Evolutionary conservation across 2,888 invertebrate genomes (phyloP), one percentile per base, ranked within the genome.

Genomic region (Carcina quercana): DNA sequence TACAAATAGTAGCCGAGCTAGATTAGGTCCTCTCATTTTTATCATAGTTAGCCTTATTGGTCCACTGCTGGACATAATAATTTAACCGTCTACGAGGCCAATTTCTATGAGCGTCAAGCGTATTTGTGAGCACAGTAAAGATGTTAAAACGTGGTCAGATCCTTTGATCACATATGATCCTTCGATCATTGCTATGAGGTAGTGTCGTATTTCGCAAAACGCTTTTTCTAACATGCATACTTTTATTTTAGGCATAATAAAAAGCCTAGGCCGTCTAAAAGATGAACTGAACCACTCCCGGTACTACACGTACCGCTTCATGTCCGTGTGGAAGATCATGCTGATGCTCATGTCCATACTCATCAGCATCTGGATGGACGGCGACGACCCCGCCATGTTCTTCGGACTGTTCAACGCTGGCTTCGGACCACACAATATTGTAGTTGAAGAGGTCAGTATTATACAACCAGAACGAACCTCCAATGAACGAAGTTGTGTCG

Each of bases 261-360:
- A 91, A 59, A 87, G 87, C 25, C 79, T 94, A 52, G 93, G 91
- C 6, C 87, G 90, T 60, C 86, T 95, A 28, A 94, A 94, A 61
- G 92, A 92, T 31, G 90, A 94, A 32, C 80, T 97, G 42, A 89
- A 88, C 40, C 79, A 88, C 32, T 92, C 93, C 1, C 88, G 97
- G 29, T 96, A 97, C 59, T 97, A 95, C 70, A 92, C 91, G 2
- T 96, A 96, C 72, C 89, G 96, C 53, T 93, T 96, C 59, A 87
- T 97, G 31, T 94, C 97, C 0, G 70, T 94, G 1, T 97, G 97
- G 97, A 98, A 98, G 80, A 93, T 96, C 33, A 32, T 86, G 5
- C 45, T 92, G 21, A 96, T 97, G 62, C 85, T 96, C 37, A 82
- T 93, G 50, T 87, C 91, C 33, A 88, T 93, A 37, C 56, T 95